phyloP scores from a whole-genome alignment of 2,888 invertebrate genomes.

The Acrobeloides nanus region DNA sequence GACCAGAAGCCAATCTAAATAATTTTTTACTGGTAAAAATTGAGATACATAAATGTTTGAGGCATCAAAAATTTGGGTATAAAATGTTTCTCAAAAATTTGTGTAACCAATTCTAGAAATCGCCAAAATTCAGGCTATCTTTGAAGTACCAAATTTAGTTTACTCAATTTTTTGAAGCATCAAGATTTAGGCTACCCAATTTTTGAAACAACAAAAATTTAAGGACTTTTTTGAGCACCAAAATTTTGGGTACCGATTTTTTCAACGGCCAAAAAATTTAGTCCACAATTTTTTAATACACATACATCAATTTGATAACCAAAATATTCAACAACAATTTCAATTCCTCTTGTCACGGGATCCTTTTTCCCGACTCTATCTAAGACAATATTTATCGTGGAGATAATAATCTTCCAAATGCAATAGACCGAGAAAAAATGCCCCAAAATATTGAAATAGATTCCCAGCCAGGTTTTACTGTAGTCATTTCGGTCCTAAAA shows the following conservation, averaged over 20 bases:
- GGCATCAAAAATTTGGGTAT: not conserved
- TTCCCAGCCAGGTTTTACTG: constrained; percentile 90
- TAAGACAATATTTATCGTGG: constrained; percentile 82
- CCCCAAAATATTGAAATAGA: constrained; percentile 93
- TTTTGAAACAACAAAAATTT: not conserved
- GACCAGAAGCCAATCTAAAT: constrained; percentile 86
- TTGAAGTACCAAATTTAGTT: not conserved
- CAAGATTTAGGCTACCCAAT: no score
- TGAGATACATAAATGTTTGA: not conserved
- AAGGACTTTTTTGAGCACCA: not conserved
- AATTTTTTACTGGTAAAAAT: not conserved
- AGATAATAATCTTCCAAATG: constrained; percentile 94
- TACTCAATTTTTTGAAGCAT: constrained; percentile 1
- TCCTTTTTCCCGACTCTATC: constrained; percentile 97
- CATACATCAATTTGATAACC: constrained; percentile 79
- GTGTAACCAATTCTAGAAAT: no score
- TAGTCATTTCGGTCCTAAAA: constrained; percentile 78
- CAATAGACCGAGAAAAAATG: constrained; percentile 98
- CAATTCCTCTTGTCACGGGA: constrained; percentile 89
- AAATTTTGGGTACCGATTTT: no score
- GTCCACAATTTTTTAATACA: constrained; percentile 7
- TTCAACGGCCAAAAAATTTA: constrained; percentile 10
- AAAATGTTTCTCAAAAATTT: not conserved
- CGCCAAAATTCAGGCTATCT: not conserved
- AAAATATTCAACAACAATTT: constrained; percentile 91